A percentile compares a stretch with the other conserved stretches of the same genome.
Evolutionary conservation across 1,140 invertebrate genomes (phyloP).

Genomic region (Calephelis virginiensis): DNA sequence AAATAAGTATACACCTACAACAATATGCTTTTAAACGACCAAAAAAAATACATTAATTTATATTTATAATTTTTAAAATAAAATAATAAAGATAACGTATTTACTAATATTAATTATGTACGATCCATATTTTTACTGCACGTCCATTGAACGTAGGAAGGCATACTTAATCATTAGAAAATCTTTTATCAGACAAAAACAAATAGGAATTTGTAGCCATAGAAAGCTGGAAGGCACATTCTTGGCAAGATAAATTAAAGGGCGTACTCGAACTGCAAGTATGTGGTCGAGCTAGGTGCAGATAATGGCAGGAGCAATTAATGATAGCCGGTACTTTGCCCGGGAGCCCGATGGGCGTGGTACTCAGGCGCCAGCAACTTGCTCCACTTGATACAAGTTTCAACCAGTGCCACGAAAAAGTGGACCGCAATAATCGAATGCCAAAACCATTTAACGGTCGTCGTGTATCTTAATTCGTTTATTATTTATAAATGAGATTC

Average conservation of each 20-base stretch:
- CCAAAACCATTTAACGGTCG: conserved; percentile 24
- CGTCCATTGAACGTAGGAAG: not conserved
- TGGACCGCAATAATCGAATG: conserved; percentile 23
- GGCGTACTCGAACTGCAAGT: conserved; percentile 38
- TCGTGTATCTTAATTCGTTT: conserved; percentile 19
- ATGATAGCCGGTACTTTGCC: conserved; percentile 43
- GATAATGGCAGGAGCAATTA: conserved; percentile 59
- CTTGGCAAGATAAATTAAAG: conserved; percentile 36
- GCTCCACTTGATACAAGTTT: conserved; percentile 44
- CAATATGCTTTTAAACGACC: too few species aligned
- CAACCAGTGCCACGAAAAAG: conserved; percentile 30
- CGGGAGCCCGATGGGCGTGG: conserved; percentile 50
- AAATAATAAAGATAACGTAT: too few species aligned
- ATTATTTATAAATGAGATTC: conserved; percentile 5
- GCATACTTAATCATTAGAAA: conserved; percentile 19
- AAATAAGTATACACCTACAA: too few species aligned
- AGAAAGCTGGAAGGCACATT: conserved; percentile 46
- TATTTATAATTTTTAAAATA: too few species aligned
- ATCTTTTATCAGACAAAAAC: conserved; percentile 32
- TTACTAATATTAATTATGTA: too few species aligned
- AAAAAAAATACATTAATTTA: too few species aligned
- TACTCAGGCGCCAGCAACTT: conserved; percentile 51
- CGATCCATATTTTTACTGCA: not conserved
- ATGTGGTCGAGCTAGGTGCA: conserved; percentile 46
- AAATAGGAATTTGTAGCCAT: conserved; percentile 34